Evolutionary conservation across 1,140 invertebrate species (phyloP), one percentile per base, ranked within the genome.

Genomic region (Campoletis sonorensis): DNA sequence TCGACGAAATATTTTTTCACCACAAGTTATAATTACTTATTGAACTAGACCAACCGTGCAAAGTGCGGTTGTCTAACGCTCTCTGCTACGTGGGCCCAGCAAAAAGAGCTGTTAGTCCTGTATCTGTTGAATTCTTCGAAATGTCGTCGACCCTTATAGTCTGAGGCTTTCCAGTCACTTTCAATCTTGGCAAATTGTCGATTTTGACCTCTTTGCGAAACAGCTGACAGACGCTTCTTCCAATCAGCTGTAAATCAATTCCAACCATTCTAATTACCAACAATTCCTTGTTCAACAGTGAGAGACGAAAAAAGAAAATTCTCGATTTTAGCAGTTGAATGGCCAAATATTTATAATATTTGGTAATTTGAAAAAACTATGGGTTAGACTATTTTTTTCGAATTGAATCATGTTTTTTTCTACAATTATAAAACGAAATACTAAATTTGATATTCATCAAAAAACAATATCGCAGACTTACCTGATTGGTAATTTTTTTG

Each of bases 201-300:
- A 98, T 97, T 89, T 95, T 95, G 0, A 97, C 95, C 92, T 97
- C 96, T 86, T 97, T 96, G 71, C 96, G 96, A 88, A 98, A 98
- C 67, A 97, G 91, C 90, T 98, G 96, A 40, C 97, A 96, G 11
- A 97, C 94, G 90, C 95, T 97, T 87, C 95, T 93, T 1, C 96
- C 96, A 80, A 97, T 95, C 81, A 97, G 93, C 94, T 96, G 91
- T 58, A 92, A 91, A 85, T 88, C 85, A 79, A 2, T 33, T 1
- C 1, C 18, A 87, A 73, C 70, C 64, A 76, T 27, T 64, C 10
- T 10, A 0, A 23, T 64, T 23, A 54, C 7, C 1, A 54, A n/a
- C 11, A 54, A n/a, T n/a, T 54, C n/a, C 5, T 54, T 54, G n/a
- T 54, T n/a, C 51, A n/a, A 54, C 1, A 1, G n/a, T 21, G 1